These are phyloP conservation scores for Aphyosemion australe DNA, from an alignment of 2,113 vertebrate species.

Conservation along the genomic window DNA sequence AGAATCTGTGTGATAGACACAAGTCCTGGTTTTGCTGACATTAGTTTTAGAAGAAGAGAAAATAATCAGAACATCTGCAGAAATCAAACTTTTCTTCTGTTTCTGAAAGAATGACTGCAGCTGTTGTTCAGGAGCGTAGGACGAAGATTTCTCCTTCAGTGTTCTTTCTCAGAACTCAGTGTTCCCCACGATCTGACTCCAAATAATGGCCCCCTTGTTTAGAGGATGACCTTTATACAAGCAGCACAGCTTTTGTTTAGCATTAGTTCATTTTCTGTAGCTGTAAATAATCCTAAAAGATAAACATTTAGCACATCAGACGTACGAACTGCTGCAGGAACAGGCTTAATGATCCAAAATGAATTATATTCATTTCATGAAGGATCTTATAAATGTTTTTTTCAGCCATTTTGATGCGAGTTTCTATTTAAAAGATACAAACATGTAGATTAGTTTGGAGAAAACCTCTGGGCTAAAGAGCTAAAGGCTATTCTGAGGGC, in stretches of 20 bases:
- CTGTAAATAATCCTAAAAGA: no score
- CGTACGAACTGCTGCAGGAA: no score
- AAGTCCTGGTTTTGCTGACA: neutral
- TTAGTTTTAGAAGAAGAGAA: neutral
- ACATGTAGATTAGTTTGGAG: no score
- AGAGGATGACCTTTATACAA: neutral
- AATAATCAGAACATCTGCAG: neutral
- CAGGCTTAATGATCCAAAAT: no score
- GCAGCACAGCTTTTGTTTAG: neutral
- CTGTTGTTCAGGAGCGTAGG: neutral
- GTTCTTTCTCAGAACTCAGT: neutral
- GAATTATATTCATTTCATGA: no score
- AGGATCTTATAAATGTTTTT: no score
- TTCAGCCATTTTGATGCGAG: no score
- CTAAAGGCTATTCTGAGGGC: no score
- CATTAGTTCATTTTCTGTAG: neutral
- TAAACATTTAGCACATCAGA: no score
- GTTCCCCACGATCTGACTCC: neutral
- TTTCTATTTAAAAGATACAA: no score
- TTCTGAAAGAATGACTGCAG: neutral
- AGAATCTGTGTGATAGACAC: no score
- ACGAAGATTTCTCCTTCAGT: neutral
- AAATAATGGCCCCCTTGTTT: neutral
- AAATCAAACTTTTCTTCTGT: neutral
- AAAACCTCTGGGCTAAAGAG: no score